Conservation (phyloP, 2,113 vertebrate genomes). For the Sorex fumeus region DNA sequence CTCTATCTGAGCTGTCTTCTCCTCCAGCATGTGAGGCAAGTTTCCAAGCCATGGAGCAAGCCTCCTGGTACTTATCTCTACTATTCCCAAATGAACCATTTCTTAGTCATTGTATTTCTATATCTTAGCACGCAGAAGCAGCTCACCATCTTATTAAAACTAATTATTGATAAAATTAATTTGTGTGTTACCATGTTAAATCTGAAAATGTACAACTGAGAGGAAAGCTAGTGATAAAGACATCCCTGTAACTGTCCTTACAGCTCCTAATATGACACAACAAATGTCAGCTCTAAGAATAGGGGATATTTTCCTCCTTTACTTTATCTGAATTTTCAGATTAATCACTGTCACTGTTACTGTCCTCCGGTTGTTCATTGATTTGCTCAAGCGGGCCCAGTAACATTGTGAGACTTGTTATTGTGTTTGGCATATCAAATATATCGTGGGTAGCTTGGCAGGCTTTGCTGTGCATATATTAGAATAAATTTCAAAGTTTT, state of each 20-base stretch:
- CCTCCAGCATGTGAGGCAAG: too few relatives aligned
- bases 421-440: too few relatives aligned
- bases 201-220: not conserved
- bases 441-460: too few relatives aligned
- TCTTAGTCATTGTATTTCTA: not conserved
- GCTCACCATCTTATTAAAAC: not conserved
- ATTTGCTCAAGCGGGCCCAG: too few relatives aligned
- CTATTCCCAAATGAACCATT: too few relatives aligned
- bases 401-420: too few relatives aligned
- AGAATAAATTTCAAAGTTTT: not conserved
- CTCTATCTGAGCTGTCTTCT: too few relatives aligned
- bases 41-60: too few relatives aligned
- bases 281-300: not conserved
- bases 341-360: too few relatives aligned
- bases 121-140: not conserved
- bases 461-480: too few relatives aligned
- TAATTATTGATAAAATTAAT: not conserved
- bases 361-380: too few relatives aligned
- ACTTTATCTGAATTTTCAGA: not conserved
- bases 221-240: not conserved
- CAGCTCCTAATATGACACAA: not conserved
- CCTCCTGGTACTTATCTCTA: too few relatives aligned
- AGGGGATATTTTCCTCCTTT: not conserved
- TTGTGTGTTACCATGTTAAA: not conserved
- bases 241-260: not conserved